A percentile compares a stretch with the other conserved stretches of the same genome.
These are phyloP conservation scores for Pseudachorutes palmiensis DNA, from an alignment of 1,140 invertebrate genomes.

Conservation along the genomic window DNA sequence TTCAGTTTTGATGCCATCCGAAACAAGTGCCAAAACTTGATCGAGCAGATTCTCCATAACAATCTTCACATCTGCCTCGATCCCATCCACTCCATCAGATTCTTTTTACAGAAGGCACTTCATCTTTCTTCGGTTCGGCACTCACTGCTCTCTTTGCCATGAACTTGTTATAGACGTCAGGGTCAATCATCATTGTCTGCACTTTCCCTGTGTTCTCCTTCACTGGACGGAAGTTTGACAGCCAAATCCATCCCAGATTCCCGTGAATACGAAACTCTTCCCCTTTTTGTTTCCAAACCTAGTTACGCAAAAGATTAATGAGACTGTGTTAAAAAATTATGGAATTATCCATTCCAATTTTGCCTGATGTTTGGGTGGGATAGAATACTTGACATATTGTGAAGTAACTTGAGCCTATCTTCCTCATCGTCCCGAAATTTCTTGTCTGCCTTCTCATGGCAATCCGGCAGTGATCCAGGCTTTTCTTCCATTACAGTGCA, in stretches of 20 bases:
- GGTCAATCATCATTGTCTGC: slow-evolving; percentile 37
- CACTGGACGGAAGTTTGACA: slow-evolving; percentile 59
- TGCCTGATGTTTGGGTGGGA: slow-evolving; percentile 78
- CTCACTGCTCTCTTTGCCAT: slow-evolving; percentile 30
- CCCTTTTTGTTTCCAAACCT: slow-evolving; percentile 93
- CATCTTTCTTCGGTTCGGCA: neutral
- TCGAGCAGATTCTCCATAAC: neutral
- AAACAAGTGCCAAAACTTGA: no score
- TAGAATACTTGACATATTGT: slow-evolving; percentile 85
- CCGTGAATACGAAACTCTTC: slow-evolving; percentile 94
- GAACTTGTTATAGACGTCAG: slow-evolving; percentile 31
- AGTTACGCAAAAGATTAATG: slow-evolving; percentile 38
- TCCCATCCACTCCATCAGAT: neutral
- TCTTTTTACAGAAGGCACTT: neutral
- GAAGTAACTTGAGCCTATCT: slow-evolving; percentile 67
- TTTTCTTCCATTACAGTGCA: slow-evolving; percentile 89
- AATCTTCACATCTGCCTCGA: no score
- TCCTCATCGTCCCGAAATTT: slow-evolving; percentile 88
- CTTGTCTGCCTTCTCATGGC: slow-evolving; percentile 84
- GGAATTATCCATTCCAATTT: no score
- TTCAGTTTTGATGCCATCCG: no score
- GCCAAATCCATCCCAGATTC: slow-evolving; percentile 91
- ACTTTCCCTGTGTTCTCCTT: slow-evolving; percentile 45
- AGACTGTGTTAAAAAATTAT: no score
- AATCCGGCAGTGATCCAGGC: slow-evolving; percentile 86